A percentile compares a stretch with the other conserved stretches of the same genome.
Conservation (phyloP, 2,113 vertebrate genomes). For the Prinia subflava region DNA sequence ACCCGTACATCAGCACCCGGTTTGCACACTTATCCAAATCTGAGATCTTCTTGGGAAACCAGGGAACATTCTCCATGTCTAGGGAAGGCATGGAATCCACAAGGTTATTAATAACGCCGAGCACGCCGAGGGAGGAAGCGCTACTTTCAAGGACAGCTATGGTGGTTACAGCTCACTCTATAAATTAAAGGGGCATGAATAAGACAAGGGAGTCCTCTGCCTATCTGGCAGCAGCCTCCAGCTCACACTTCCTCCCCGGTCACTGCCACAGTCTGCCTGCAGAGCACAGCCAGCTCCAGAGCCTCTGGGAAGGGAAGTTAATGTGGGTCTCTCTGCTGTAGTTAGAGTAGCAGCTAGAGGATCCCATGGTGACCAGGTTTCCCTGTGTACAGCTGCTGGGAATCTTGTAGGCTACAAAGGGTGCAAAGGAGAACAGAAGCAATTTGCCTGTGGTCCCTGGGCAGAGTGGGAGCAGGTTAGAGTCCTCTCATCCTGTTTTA, state of each 20-base stretch:
- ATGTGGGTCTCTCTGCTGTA: not conserved
- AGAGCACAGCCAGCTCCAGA: not conserved
- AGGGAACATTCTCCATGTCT: conserved; percentile 87
- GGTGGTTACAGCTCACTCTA: not conserved
- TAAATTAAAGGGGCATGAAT: conserved; percentile 33
- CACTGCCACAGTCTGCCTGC: not conserved
- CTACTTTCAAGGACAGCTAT: not conserved
- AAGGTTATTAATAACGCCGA: not conserved
- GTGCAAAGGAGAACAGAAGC: not conserved
- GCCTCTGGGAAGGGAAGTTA: not conserved
- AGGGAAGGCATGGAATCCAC: conserved; percentile 41
- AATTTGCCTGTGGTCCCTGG: not conserved
- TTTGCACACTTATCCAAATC: conserved; percentile 96
- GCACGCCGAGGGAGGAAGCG: not conserved
- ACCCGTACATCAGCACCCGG: conserved; percentile 95
- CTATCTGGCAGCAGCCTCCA: conserved; percentile 60
- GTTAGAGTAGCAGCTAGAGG: not conserved
- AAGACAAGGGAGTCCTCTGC: conserved; percentile 24
- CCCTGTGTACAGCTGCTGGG: not conserved
- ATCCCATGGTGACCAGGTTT: not conserved
- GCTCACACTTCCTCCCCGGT: conserved; percentile 55
- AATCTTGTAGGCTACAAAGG: not conserved
- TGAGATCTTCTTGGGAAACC: conserved; percentile 97
- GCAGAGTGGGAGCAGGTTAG: not conserved
- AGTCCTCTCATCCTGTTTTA: not conserved